A percentile compares a stretch with the other conserved stretches of the same genome.
Conservation (phyloP, 1,140 invertebrate genomes). For the Nasonia giraulti region DNA sequence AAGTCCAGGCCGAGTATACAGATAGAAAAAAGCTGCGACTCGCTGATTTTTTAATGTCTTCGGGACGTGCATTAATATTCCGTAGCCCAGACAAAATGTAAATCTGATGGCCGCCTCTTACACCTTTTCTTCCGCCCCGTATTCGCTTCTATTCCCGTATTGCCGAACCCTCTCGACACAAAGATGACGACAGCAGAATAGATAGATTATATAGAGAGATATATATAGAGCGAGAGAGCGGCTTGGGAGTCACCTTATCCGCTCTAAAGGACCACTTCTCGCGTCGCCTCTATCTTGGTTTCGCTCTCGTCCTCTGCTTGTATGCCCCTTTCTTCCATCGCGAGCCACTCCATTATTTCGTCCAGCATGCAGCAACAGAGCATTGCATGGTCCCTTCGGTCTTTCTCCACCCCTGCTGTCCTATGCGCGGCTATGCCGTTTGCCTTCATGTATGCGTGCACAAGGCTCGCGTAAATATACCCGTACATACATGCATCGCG, state of each 20-base stretch:
- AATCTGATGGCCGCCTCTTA: slow-evolving; percentile 57
- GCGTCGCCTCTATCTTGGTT: background rate
- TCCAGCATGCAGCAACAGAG: background rate
- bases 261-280: slow-evolving; percentile 1
- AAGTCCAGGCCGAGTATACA: no score
- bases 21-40: no score
- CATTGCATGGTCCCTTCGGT: no score
- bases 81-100: slow-evolving; percentile 59
- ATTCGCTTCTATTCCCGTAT: slow-evolving; percentile 30
- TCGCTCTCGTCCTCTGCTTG: no score
- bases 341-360: background rate
- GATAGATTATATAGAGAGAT: background rate
- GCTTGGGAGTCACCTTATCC: background rate
- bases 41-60: slow-evolving; percentile 60
- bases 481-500: background rate
- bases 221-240: background rate
- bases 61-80: slow-evolving; percentile 60
- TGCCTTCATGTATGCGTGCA: background rate
- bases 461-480: background rate
- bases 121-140: slow-evolving; percentile 49
- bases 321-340: background rate
- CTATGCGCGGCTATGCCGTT: no score
- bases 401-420: no score
- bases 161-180: background rate
- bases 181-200: background rate